Percentiles rank a stretch among this genome's conserved stretches.
phyloP scores from a whole-genome alignment of 1,140 invertebrate species.

The Phocides pigmalion region DNA sequence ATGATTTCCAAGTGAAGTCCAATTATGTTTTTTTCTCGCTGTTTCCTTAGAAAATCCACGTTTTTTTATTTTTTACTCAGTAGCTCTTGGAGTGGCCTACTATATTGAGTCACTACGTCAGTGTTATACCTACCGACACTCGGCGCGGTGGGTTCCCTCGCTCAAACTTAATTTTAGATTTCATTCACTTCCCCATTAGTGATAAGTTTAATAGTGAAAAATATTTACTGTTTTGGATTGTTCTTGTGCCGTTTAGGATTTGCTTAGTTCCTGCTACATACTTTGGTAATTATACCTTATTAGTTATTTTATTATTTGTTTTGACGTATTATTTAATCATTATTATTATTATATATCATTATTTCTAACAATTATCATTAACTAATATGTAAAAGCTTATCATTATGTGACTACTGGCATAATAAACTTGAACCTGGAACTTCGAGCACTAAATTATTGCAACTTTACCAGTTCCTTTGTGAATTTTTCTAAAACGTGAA shows the following conservation, averaged over 20 bases:
- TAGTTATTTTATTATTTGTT: background rate
- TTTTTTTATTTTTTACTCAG: slow-evolving; percentile 28
- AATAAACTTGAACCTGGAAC: no score
- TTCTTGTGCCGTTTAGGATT: slow-evolving; percentile 20
- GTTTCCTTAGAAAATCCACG: slow-evolving; percentile 44
- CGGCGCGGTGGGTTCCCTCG: slow-evolving; percentile 62
- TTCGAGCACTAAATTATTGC: no score
- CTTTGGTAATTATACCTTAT: slow-evolving; percentile 8
- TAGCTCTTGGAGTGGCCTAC: slow-evolving; percentile 8
- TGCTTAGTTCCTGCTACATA: slow-evolving; percentile 6
- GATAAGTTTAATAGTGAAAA: slow-evolving; percentile 35
- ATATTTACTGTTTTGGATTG: slow-evolving; percentile 13
- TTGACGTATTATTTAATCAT: no score
- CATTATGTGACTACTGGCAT: no score
- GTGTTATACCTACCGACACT: slow-evolving; percentile 64
- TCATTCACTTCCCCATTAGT: slow-evolving; percentile 32
- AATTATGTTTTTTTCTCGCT: slow-evolving; percentile 34
- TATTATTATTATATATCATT: no score
- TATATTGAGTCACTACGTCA: slow-evolving; percentile 36
- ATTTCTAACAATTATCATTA: no score
- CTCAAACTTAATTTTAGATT: slow-evolving; percentile 28
- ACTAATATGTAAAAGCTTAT: no score
- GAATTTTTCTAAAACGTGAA: no score
- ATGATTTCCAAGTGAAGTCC: background rate
- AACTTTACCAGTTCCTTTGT: no score